Conservation (phyloP, 35 echinoderm and acorn worm species). For the Acanthaster planci region DNA sequence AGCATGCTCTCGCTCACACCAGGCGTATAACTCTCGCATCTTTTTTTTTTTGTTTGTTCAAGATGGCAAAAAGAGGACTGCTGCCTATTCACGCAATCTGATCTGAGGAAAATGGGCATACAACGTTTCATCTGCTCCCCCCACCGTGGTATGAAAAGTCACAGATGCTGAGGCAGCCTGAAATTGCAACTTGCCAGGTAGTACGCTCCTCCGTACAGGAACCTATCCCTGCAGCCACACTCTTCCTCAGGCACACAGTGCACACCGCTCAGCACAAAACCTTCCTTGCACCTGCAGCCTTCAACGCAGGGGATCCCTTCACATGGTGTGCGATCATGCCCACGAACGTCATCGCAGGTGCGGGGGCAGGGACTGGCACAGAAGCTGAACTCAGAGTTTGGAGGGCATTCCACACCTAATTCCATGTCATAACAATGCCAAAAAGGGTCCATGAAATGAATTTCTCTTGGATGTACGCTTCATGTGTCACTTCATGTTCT, state of each 20-base stretch:
- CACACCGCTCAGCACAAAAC: slow-evolving; percentile 59
- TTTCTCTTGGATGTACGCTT: no score
- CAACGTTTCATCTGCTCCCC: no score
- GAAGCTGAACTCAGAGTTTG: slow-evolving; percentile 37
- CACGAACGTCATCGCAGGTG: slow-evolving; percentile 44
- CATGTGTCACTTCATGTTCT: no score
- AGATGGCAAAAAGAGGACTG: no score
- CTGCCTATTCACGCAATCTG: no score
- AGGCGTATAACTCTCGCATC: no score
- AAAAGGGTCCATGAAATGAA: no score
- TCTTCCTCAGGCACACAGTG: slow-evolving; percentile 48
- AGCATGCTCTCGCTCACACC: no score
- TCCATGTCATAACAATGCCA: not conserved
- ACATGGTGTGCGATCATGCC: not conserved
- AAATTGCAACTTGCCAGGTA: slow-evolving; percentile 45
- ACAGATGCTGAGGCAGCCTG: no score
- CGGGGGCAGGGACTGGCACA: slow-evolving; percentile 61
- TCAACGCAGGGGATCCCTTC: slow-evolving; percentile 48
- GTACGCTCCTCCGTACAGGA: slow-evolving; percentile 18
- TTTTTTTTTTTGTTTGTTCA: no score
- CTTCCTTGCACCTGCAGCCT: slow-evolving; percentile 66
- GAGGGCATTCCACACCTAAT: slow-evolving; percentile 62
- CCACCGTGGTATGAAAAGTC: no score
- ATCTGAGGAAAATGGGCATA: no score
- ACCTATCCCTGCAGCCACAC: slow-evolving; percentile 59